These are phyloP conservation scores for Rhabdornis inornatus DNA, from an alignment of 2,113 vertebrate genomes.

Conservation along the genomic window DNA sequence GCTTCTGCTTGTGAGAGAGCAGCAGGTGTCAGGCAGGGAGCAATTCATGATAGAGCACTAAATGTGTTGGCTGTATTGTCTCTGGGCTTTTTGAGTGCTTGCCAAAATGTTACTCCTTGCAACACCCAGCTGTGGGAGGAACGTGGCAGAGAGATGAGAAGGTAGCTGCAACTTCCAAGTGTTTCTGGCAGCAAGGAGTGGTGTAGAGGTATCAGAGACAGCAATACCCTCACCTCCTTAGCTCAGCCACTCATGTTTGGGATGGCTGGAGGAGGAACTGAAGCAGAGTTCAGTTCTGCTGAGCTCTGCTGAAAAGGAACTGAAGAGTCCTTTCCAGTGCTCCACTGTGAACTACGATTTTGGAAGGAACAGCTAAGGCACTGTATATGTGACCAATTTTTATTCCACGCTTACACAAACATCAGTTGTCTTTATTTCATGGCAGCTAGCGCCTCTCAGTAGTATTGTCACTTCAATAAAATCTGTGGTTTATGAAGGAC, in stretches of 20 bases:
- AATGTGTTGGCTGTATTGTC: background rate
- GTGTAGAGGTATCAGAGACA: background rate
- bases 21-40: background rate
- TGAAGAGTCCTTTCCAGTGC: background rate
- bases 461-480: background rate
- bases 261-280: background rate
- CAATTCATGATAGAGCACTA: background rate
- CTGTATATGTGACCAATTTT: background rate
- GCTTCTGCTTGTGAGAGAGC: background rate
- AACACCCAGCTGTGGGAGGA: background rate
- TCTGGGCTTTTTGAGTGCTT: background rate
- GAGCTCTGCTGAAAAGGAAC: no score
- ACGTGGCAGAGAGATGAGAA: background rate
- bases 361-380: background rate
- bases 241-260: background rate
- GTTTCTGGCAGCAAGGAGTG: background rate
- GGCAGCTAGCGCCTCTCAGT: background rate
- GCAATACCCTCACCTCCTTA: background rate
- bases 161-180: background rate
- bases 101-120: background rate
- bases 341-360: rapidly evolving
- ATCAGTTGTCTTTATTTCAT: background rate
- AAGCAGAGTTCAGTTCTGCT: background rate
- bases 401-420: background rate
- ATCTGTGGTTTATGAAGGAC: background rate